Evolutionary conservation across 2,113 vertebrate genomes (phyloP).

Genomic region (Hemibagrus wyckioides): DNA sequence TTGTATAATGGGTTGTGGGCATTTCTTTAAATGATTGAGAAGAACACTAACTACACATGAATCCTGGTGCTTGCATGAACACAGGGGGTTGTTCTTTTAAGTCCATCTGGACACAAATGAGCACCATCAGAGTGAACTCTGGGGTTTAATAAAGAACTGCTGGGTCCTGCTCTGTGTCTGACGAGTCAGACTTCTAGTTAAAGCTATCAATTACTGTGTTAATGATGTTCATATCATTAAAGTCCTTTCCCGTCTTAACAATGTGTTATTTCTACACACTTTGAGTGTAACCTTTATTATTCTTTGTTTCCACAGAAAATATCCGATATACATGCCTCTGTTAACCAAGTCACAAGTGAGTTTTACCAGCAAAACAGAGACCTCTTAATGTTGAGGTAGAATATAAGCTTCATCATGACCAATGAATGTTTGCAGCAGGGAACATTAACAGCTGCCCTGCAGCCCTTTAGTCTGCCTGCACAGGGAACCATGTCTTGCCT

Average conservation of each 20-base stretch:
- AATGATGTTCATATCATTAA: background rate
- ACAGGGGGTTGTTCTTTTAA: background rate
- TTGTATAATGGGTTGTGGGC: background rate
- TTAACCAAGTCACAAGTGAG: background rate
- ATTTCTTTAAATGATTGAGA: background rate
- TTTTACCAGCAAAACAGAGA: background rate
- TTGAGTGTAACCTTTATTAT: background rate
- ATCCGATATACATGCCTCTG: background rate
- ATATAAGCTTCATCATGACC: background rate
- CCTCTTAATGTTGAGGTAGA: background rate
- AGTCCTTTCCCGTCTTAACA: background rate
- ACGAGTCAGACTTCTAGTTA: background rate
- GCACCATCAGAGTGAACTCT: background rate
- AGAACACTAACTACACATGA: background rate
- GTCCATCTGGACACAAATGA: background rate
- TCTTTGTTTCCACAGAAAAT: background rate
- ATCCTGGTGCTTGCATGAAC: background rate
- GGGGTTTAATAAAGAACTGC: background rate
- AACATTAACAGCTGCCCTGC: background rate
- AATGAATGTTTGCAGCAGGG: background rate
- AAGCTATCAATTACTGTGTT: background rate
- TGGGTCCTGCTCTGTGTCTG: background rate
- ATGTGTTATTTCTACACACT: background rate
- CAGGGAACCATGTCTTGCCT: background rate
- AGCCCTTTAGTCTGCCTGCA: background rate